Base-by-base conservation (phyloP, 2,888 invertebrate species). In the Trachelus iudaicus region DNA sequence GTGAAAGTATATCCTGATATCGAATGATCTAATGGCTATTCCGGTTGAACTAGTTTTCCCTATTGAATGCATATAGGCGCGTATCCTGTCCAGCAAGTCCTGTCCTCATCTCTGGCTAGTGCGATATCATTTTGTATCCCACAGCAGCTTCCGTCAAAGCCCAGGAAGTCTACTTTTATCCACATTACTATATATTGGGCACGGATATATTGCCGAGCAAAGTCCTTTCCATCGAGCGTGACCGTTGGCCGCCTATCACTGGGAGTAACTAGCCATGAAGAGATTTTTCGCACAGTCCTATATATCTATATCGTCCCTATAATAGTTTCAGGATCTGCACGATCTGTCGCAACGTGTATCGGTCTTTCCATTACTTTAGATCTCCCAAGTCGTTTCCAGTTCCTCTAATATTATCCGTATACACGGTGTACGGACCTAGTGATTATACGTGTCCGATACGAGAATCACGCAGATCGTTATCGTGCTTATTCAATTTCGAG, bases 191-290 rank as follows among this genome's bases (percentile, higher is more conserved):
- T 56, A 56, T 56, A 56, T 56, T 23, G 9, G 2, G 23, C 56
- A 2, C 9, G 56, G 56, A 56, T 23, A 23, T 23, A 56, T 15
- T 15, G 9, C 9, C 56, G 15, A 23, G 56, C 15, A 56, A 56
- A 30, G 23, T 78, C 79, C 79, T 71, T 83, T 86, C 85, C 86
- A 81, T 88, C 89, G 87, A 87, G 85, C 90, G 85, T 89, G 86
- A 90, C 88, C 85, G 84, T 86, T 90, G 88, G 86, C 86, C 87
- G 87, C 88, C 87, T 88, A 89, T 89, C 87, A 82, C 87, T 78
- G 76, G 79, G 4, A n/a, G 33, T 71, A 71, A 71, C 71, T 71
- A 31, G 71, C 12, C 71, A 12, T 71, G 71, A 71, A 71, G 31
- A 33, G 33, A 71, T 71, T 71, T 69, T 71, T 71, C 82, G 69